Evolutionary conservation across 2,888 invertebrate species (phyloP), one percentile per base, ranked within the genome.

Genomic region (Cryptocephalus primarius): DNA sequence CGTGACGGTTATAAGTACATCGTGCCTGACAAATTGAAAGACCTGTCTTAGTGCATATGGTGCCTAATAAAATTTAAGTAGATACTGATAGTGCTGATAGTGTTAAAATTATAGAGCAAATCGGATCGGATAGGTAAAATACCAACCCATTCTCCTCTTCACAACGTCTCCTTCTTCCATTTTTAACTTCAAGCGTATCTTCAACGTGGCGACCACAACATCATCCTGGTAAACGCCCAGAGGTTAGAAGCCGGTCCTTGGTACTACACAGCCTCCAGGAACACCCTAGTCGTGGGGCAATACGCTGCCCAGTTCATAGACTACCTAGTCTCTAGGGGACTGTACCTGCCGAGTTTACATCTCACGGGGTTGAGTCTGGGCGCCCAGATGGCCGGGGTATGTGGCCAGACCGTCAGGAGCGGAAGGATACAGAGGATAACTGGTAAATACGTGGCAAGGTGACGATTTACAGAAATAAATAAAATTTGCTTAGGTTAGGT

Each of bases 321-420:
- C 60, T 80, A 76, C 51, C 59, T 81, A 45, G 77, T 79, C 1
- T 70, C 75, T 2, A 75, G 77, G 53, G 79, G 78, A 1, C 60
- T 79, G 38, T 65, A 76, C 36, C 57, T 79, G 33, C 73, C 75
- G 32, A 73, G 71, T 47, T 72, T 80, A 1, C 80, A 80, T 57
- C 60, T 80, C 31, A 68, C 80, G 3, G 82, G 82, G 0, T 74
- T 80, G 62, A 80, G 80, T 56, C 59, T 82, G 45, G 82, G 82
- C 0, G 79, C 77, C 0, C 82, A 82, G 52, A 73, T 78, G 48
- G 80, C 80, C 1, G 83, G 82, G 1, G 78, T 81, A 1, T 76
- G 79, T 0, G 81, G 80, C 1, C 66, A 71, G 33, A 69, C 74
- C 12, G 61, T 80, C 1, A 70, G 68, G 57, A 70, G 75, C 55